A percentile compares a stretch with the other conserved stretches of the same genome.
Evolutionary conservation across 2,797 vertebrate genomes (phyloP).

Genomic region (Intellagama lesueurii): DNA sequence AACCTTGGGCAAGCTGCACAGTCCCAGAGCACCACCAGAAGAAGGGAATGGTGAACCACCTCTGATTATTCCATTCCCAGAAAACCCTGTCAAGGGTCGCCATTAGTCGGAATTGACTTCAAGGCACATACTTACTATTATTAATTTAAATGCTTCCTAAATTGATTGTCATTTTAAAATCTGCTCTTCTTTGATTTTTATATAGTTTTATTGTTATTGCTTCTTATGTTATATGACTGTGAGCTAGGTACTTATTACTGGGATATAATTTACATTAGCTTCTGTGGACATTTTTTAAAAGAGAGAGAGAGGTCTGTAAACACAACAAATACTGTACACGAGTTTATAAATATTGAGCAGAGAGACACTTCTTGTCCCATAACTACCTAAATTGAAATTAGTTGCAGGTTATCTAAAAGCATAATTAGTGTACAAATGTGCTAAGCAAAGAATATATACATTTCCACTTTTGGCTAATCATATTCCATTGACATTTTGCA

Average conservation of each 20-base stretch:
- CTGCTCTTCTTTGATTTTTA: neutral
- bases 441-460: conserved; percentile 40
- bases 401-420: conserved; percentile 1
- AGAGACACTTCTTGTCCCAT: conserved; percentile 23
- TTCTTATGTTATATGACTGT: neutral
- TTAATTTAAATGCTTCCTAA: neutral
- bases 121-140: no score
- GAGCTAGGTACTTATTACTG: neutral
- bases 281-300: neutral
- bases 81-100: no score
- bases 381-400: conserved; percentile 20
- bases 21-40: no score
- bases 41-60: no score
- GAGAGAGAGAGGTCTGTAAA: neutral
- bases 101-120: no score
- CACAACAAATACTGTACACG: neutral
- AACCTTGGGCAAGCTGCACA: no score
- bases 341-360: neutral
- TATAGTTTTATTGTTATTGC: neutral
- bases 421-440: neutral
- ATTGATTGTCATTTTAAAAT: neutral
- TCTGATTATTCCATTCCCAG: no score
- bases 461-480: conserved; percentile 65
- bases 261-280: neutral
- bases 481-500: conserved; percentile 65